These are phyloP conservation scores for Hypomecis atomaria DNA, from an alignment of 2,888 invertebrate genomes.

Conservation along the genomic window DNA sequence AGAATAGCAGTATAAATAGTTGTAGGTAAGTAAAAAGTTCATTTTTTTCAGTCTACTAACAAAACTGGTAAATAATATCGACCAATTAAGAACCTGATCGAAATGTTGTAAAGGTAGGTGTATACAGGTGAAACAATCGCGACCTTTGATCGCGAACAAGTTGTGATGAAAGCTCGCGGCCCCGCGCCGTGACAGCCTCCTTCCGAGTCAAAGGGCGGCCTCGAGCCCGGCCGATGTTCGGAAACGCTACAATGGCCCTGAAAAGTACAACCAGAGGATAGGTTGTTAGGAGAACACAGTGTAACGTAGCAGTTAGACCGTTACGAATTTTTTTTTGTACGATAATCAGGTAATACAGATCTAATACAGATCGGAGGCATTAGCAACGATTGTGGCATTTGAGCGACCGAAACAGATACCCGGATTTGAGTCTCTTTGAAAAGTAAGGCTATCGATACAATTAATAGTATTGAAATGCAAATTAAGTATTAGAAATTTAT, in stretches of 20 bases:
- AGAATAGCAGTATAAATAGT: no score
- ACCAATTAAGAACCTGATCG: neutral
- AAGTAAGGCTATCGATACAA: no score
- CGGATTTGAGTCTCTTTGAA: no score
- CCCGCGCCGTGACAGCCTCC: conserved; percentile 34
- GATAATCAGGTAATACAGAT: no score
- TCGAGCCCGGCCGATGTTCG: conserved; percentile 37
- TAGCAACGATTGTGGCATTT: no score
- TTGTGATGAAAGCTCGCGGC: conserved; percentile 11
- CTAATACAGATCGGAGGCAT: no score
- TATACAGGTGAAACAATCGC: conserved; percentile 14
- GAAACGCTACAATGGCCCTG: conserved; percentile 33
- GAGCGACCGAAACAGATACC: no score
- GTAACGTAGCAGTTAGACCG: neutral
- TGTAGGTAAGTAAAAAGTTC: no score
- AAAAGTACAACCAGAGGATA: conserved; percentile 26
- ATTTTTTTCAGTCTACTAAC: no score
- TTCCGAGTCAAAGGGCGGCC: conserved; percentile 41
- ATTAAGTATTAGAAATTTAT: no score
- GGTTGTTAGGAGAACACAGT: conserved; percentile 17
- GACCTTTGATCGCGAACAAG: conserved; percentile 25
- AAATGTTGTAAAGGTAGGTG: conserved; percentile 2
- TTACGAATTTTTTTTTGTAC: no score
- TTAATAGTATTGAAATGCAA: no score
- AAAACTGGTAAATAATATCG: neutral